Evolutionary conservation across 2,888 invertebrate species (phyloP).

Genomic region (Tryphoninae sp.): DNA sequence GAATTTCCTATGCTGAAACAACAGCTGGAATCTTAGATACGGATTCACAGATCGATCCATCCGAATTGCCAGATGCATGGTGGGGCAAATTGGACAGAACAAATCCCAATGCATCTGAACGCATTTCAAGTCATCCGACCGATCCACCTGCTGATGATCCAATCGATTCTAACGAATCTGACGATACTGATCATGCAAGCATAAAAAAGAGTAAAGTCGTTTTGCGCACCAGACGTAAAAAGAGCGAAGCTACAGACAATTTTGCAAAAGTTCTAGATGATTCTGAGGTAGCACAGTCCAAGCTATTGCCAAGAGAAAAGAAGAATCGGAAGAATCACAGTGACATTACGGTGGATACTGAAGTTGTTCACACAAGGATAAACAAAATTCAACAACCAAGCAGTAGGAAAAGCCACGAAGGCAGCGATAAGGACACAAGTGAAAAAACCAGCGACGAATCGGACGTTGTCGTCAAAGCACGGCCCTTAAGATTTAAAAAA

Average conservation of each 20-base stretch:
- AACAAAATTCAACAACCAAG: constrained; percentile 2
- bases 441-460: constrained; percentile 46
- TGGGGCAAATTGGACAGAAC: constrained; percentile 55
- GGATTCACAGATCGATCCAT: constrained; percentile 14
- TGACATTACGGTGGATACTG: background rate
- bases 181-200: constrained; percentile 16
- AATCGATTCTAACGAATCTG: constrained; percentile 26
- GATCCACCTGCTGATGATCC: background rate
- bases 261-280: constrained; percentile 40
- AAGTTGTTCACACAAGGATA: background rate
- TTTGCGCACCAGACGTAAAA: background rate
- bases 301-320: constrained; percentile 13
- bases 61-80: constrained; percentile 35
- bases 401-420: background rate
- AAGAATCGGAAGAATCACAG: background rate
- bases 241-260: constrained; percentile 28
- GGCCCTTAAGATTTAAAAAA: constrained; percentile 42
- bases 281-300: constrained; percentile 22
- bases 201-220: constrained; percentile 46
- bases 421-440: background rate
- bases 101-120: background rate
- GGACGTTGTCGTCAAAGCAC: constrained; percentile 12
- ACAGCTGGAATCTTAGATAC: constrained; percentile 28
- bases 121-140: constrained; percentile 34
- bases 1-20: constrained; percentile 18